Percentiles rank a stretch among this genome's conserved stretches.
phyloP scores from a whole-genome alignment of 2,113 vertebrate species.

The Mixornis gularis region DNA sequence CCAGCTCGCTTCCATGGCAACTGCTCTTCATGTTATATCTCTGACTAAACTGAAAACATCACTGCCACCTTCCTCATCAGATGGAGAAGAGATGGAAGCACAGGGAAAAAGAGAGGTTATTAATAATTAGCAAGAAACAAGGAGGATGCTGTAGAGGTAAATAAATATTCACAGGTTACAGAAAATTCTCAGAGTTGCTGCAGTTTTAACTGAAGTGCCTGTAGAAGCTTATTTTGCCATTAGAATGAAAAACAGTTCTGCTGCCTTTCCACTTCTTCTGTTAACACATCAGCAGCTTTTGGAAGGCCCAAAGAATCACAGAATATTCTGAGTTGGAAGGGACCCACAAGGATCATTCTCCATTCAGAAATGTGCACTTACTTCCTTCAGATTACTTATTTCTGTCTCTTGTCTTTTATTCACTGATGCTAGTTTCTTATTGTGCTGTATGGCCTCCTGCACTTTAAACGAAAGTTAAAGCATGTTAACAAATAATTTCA shows the following conservation, averaged over 20 bases:
- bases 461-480: conserved; percentile 69
- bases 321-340: background rate
- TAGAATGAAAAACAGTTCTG: background rate
- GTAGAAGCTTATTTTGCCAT: background rate
- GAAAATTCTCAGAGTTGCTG: background rate
- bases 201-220: background rate
- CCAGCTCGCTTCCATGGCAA: background rate
- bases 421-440: conserved; percentile 77
- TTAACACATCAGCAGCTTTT: background rate
- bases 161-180: background rate
- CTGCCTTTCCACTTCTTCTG: background rate
- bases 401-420: conserved; percentile 81
- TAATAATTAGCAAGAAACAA: background rate
- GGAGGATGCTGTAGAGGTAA: fast-evolving
- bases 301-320: background rate
- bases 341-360: background rate
- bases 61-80: background rate
- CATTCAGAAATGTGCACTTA: conserved; percentile 44
- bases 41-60: background rate
- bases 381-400: conserved; percentile 81
- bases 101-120: background rate
- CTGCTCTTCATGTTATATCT: background rate
- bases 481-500: background rate
- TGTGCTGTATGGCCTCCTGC: conserved; percentile 82
- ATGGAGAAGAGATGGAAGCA: background rate